Conservation (phyloP, 2,888 invertebrate genomes). For the Crematogaster levior region DNA sequence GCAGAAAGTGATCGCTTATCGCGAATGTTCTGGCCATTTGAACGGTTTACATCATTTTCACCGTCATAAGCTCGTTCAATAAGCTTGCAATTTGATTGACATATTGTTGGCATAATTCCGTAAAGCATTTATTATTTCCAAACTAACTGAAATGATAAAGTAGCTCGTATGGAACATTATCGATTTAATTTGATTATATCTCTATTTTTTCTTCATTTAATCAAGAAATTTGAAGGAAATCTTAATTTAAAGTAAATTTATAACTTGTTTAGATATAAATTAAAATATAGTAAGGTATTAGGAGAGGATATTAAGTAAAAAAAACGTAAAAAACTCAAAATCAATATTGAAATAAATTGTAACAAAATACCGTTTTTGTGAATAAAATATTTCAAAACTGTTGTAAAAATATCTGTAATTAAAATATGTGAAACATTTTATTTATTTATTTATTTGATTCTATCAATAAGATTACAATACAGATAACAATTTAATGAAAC, state of each 20-base stretch:
- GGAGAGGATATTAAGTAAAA: not conserved
- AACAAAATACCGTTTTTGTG: not conserved
- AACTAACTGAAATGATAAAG: not conserved
- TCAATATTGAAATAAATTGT: not conserved
- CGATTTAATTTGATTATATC: not conserved
- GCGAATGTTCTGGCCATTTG: conserved; percentile 34
- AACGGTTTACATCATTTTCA: conserved; percentile 14
- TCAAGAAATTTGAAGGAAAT: not conserved
- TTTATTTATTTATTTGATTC: not conserved
- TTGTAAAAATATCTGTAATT: not conserved
- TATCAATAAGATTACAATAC: not conserved
- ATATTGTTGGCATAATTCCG: not conserved
- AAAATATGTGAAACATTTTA: not conserved
- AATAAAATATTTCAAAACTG: not conserved
- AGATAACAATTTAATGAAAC: not conserved
- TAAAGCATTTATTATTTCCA: conserved; percentile 3
- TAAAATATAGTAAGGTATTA: not conserved
- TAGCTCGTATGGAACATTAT: not conserved
- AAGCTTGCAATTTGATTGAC: conserved; percentile 2
- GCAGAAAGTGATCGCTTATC: conserved; percentile 60
- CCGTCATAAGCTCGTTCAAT: not conserved
- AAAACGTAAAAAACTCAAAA: not conserved
- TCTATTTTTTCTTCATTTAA: not conserved
- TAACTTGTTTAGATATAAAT: not conserved
- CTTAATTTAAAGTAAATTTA: not conserved